A percentile compares a stretch with the other conserved stretches of the same genome.
These are phyloP conservation scores for Trogon melanurus DNA, from an alignment of 2,113 vertebrate species.

Conservation along the genomic window DNA sequence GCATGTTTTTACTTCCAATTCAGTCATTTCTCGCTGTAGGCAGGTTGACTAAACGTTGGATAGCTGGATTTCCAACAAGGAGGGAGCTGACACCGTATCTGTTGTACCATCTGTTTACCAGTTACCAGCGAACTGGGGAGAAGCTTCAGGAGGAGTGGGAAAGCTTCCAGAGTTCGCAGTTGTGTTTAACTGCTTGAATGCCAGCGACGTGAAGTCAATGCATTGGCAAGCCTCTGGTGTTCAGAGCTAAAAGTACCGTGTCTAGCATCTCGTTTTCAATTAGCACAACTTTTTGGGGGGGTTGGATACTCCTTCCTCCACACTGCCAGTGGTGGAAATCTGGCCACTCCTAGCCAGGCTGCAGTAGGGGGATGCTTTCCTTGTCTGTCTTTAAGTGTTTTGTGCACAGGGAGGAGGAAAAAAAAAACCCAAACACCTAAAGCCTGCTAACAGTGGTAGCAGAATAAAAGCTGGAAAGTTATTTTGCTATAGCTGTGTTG, in stretches of 20 bases:
- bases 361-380: background rate
- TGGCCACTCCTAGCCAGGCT: background rate
- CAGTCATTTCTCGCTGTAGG: constrained; percentile 24
- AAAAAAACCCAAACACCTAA: background rate
- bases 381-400: background rate
- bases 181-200: constrained; percentile 59
- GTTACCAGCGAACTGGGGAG: constrained; percentile 7
- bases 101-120: constrained; percentile 46
- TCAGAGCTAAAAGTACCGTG: background rate
- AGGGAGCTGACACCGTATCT: background rate
- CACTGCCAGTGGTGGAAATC: background rate
- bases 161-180: constrained; percentile 44
- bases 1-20: constrained; percentile 30
- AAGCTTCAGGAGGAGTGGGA: constrained; percentile 30
- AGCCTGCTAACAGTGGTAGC: background rate
- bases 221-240: background rate
- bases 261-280: background rate
- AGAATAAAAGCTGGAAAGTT: background rate
- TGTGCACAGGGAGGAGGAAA: background rate
- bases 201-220: background rate
- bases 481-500: background rate
- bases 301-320: background rate
- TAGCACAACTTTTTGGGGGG: background rate
- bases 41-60: constrained; percentile 38
- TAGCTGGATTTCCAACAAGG: constrained; percentile 34